Base-by-base conservation (phyloP, 2,113 vertebrate species). In the Atherinomorus stipes region DNA sequence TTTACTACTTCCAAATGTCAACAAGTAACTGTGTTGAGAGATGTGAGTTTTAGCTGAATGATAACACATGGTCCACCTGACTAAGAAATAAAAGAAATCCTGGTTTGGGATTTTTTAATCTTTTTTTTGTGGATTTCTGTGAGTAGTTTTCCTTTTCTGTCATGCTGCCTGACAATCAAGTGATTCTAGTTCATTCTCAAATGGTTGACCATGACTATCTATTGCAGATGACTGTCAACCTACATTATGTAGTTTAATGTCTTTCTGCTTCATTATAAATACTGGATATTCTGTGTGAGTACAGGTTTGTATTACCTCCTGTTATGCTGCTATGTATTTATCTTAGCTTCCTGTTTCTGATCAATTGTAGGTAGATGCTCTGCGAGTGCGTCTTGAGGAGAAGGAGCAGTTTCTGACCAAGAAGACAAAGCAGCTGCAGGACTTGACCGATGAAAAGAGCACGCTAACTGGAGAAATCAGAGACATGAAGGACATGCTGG, bases 401-500 rank as follows among this genome's bases (percentile, higher is more conserved):
- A 99, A 98, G 89, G 98, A 99, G 89, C 95, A 95, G 11, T 95
- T 99, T 69, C 93, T 99, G 57, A 98, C 95, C 80, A 99, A 98
- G 92, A 99, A 99, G 92, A 97, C 94, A 11, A 98, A 99, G 83
- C 97, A 99, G 94, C 93, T 99, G 54, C 97, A 99, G 89, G 97
- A 99, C 90, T 92, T 99, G 76, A 96, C 94, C 1, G 98, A 99
- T 85, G 98, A 99, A 88, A 99, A 99, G 59, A 96, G 96, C 88
- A 99, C 97, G 0, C 87, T 99, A 22, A 95, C 95, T 0, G 97
- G 97, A 74, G 98, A 99, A 89, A 98, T 98, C 85, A 79, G 95
- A 38, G 98, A 99, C 84, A 96, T 99, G 95, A 99, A 99, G 90
- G 97, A 99, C 81, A 99, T 99, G 98, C 90, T 99, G 88, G 98